phyloP scores from a whole-genome alignment of 2,888 invertebrate species.

The Polydrusus pterygomalis region DNA sequence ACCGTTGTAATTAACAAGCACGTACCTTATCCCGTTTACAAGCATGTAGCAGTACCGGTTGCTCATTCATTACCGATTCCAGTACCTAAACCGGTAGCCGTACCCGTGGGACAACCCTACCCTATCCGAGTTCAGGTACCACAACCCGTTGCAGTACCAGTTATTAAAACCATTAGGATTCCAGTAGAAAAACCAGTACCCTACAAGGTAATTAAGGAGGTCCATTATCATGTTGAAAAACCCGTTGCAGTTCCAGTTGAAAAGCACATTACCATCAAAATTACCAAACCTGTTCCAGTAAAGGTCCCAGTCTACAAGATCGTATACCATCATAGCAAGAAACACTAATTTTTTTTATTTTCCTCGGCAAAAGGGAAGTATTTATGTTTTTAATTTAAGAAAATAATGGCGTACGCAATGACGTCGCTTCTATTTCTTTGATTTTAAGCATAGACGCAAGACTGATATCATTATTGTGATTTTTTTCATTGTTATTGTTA shows the following conservation, averaged over 20 bases:
- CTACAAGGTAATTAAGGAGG: conserved; percentile 80
- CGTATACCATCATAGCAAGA: conserved; percentile 80
- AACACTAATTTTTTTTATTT: conserved; percentile 66
- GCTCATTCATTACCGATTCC: conserved; percentile 76
- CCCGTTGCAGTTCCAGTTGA: conserved; percentile 82
- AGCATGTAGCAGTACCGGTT: conserved; percentile 73
- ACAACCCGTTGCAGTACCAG: conserved; percentile 80
- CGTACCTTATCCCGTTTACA: conserved; percentile 74
- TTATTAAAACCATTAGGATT: conserved; percentile 80
- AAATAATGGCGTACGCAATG: too few species aligned
- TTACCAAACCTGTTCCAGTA: conserved; percentile 81
- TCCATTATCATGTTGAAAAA: conserved; percentile 80
- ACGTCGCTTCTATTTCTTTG: conserved; percentile 8
- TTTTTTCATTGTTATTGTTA: conserved; percentile 13
- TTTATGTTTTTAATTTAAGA: too few species aligned
- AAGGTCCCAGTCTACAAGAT: conserved; percentile 84
- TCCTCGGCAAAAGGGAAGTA: too few species aligned
- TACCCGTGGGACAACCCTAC: conserved; percentile 82
- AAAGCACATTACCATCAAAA: conserved; percentile 80
- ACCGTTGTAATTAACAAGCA: conserved; percentile 82
- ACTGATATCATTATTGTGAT: conserved; percentile 57
- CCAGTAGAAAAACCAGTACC: conserved; percentile 84
- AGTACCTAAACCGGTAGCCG: conserved; percentile 80
- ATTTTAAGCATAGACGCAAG: conserved; percentile 58
- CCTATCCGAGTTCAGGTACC: conserved; percentile 82